Evolutionary conservation across 2,797 vertebrate species (phyloP).

Genomic region (Hemitrygon akajei): DNA sequence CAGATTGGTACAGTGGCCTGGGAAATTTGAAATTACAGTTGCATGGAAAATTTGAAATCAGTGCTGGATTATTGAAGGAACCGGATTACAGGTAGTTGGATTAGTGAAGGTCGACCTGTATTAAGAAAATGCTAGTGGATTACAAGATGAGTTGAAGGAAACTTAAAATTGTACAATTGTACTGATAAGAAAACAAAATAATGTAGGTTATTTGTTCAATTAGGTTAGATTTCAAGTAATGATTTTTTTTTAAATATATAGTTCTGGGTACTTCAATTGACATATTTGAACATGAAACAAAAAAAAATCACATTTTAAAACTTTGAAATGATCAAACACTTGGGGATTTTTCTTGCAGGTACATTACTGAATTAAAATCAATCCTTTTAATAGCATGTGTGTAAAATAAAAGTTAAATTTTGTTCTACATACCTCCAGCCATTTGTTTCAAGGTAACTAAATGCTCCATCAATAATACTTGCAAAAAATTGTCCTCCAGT

Average conservation of each 20-base stretch:
- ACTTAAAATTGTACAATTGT: neutral
- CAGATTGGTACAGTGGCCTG: too few species aligned
- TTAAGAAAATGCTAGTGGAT: too few species aligned
- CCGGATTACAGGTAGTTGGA: too few species aligned
- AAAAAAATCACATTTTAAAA: neutral
- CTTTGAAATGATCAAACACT: neutral
- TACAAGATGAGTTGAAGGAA: too few species aligned
- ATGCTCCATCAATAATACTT: constrained; percentile 84
- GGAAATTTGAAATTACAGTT: too few species aligned
- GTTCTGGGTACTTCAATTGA: neutral
- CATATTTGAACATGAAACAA: neutral
- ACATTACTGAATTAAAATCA: neutral
- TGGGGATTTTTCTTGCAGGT: neutral
- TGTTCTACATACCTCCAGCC: constrained; percentile 82
- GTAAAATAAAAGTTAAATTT: neutral
- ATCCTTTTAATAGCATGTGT: neutral
- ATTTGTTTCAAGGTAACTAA: constrained; percentile 84
- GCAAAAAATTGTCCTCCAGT: constrained; percentile 91
- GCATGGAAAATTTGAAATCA: too few species aligned
- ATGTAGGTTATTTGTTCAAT: neutral
- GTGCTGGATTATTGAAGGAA: too few species aligned
- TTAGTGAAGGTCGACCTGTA: too few species aligned
- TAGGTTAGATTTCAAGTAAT: neutral
- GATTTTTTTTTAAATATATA: neutral
- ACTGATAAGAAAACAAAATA: neutral